These are phyloP conservation scores for Junonia oenone DNA, from an alignment of 2,888 invertebrate genomes.

Conservation along the genomic window DNA sequence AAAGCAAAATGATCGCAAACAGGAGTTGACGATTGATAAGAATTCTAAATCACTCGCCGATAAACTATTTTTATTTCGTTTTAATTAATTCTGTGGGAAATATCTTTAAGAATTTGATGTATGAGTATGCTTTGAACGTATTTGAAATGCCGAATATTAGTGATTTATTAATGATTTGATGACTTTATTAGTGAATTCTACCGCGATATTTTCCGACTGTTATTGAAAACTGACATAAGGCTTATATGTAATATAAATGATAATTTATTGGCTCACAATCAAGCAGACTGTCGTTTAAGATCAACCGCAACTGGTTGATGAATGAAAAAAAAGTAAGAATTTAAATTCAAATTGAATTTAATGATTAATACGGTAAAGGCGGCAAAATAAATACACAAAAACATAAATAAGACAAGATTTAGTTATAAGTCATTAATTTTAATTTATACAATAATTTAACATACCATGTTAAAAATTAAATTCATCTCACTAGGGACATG, in stretches of 20 bases:
- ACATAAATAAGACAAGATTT: constrained; percentile 10
- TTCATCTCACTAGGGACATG: no score
- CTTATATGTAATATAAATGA: constrained; percentile 17
- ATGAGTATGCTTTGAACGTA: neutral
- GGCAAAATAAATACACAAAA: constrained; percentile 27
- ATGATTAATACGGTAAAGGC: constrained; percentile 24
- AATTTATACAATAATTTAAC: constrained; percentile 8
- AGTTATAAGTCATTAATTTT: constrained; percentile 14
- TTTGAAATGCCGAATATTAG: neutral
- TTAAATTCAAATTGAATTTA: constrained; percentile 28
- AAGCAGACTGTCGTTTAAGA: constrained; percentile 11
- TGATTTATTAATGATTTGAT: neutral
- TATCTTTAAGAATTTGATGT: neutral
- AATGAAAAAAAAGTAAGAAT: constrained; percentile 21
- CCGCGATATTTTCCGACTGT: neutral
- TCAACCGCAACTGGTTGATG: constrained; percentile 19
- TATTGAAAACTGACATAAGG: constrained; percentile 1
- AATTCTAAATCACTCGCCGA: neutral
- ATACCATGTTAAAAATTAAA: neutral
- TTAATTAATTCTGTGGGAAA: neutral
- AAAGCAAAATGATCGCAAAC: neutral
- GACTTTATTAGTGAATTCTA: neutral
- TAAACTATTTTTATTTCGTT: neutral
- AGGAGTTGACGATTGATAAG: neutral
- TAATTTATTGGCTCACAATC: constrained; percentile 26